Evolutionary conservation across 2,797 vertebrate species (phyloP).

Genomic region (Hephaestus fuliginosus): DNA sequence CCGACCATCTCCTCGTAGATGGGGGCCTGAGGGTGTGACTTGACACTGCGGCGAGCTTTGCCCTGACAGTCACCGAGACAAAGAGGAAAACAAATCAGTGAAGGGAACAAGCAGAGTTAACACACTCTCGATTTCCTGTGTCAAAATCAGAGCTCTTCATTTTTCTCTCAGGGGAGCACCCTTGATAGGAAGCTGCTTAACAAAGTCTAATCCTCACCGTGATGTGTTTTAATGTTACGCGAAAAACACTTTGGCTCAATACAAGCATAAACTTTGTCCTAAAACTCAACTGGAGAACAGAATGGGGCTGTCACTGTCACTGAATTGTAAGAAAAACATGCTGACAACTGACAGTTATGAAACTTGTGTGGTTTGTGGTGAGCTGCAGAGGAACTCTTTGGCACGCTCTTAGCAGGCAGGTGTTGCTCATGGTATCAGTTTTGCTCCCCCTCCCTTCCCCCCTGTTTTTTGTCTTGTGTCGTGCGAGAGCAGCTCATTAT

Average conservation of each 20-base stretch:
- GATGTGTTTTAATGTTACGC: neutral
- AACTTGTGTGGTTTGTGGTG: constrained; percentile 69
- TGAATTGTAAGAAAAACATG: constrained; percentile 34
- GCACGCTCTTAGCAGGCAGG: constrained; percentile 48
- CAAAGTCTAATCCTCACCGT: fast-evolving
- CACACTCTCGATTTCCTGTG: constrained; percentile 55
- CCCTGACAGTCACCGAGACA: constrained; percentile 51
- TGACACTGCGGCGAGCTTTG: constrained; percentile 33
- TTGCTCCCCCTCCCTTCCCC: neutral
- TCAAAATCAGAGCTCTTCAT: constrained; percentile 60
- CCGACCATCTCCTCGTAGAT: constrained; percentile 86
- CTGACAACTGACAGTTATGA: constrained; percentile 48
- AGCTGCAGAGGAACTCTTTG: constrained; percentile 50
- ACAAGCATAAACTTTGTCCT: neutral
- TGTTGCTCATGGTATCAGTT: constrained; percentile 11
- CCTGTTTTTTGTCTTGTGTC: too few species aligned
- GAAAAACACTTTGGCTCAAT: too few species aligned
- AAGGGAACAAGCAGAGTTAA: constrained; percentile 13
- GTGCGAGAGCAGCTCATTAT: neutral
- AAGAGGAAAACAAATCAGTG: constrained; percentile 59
- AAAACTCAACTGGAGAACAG: neutral
- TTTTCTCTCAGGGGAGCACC: neutral
- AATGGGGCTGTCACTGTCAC: fast-evolving
- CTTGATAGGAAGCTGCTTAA: neutral
- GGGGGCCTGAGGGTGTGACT: constrained; percentile 46